phyloP scores from a whole-genome alignment of 1,140 invertebrate species.

The Brachionus paranguensis region DNA sequence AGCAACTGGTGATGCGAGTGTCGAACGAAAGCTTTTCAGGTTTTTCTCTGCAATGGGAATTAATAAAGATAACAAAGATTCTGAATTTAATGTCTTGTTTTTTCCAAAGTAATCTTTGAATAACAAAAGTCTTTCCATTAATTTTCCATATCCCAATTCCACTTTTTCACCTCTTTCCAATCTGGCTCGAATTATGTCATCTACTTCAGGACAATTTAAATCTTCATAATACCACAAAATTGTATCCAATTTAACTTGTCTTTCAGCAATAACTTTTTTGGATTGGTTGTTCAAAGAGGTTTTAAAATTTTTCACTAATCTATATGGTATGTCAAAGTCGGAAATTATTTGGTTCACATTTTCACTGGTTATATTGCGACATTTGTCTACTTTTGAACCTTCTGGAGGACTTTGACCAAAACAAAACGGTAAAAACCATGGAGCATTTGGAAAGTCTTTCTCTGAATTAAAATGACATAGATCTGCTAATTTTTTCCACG shows the following conservation, averaged over 20 bases:
- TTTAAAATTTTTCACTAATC: conserved; percentile 45
- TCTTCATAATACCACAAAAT: conserved; percentile 54
- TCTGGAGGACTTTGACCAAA: conserved; percentile 45
- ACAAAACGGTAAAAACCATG: conserved; percentile 51
- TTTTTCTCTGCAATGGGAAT: conserved; percentile 45
- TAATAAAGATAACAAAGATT: conserved; percentile 44
- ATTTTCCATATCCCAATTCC: conserved; percentile 46
- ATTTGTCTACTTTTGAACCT: conserved; percentile 42
- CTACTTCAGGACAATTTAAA: conserved; percentile 45
- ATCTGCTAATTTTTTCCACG: conserved; percentile 52
- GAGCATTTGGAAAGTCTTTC: conserved; percentile 47
- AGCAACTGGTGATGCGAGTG: conserved; percentile 48
- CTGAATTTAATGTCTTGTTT: conserved; percentile 1
- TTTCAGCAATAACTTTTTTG: conserved; percentile 44
- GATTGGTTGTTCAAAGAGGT: conserved; percentile 44
- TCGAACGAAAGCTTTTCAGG: conserved; percentile 46
- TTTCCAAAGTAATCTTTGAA: conserved; percentile 43
- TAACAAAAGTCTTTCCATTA: conserved; percentile 49
- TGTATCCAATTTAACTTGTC: conserved; percentile 46
- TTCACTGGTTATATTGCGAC: conserved; percentile 44
- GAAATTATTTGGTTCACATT: conserved; percentile 47
- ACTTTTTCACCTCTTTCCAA: conserved; percentile 44
- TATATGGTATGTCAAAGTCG: conserved; percentile 46
- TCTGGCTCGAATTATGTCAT: conserved; percentile 45
- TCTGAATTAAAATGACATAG: conserved; percentile 49